Conservation (phyloP, 2,888 invertebrate genomes). For the Therioaphis trifolii region DNA sequence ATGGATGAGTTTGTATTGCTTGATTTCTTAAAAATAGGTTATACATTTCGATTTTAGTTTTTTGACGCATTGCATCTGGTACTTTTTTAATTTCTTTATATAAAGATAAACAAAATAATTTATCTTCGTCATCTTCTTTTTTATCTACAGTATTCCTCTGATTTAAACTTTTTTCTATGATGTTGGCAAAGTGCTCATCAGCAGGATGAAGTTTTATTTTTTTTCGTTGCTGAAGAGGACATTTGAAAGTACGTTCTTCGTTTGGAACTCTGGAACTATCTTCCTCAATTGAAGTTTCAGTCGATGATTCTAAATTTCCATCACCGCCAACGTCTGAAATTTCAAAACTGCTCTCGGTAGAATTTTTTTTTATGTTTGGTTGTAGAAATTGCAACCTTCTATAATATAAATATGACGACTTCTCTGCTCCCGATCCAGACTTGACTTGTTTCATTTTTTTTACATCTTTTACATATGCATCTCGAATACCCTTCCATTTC, state of each 20-base stretch:
- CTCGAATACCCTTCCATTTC: constrained; percentile 21
- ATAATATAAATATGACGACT: constrained; percentile 33
- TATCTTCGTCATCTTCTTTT: constrained; percentile 10
- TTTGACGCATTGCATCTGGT: too few species aligned
- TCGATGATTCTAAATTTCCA: too few species aligned
- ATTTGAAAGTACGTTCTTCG: too few species aligned
- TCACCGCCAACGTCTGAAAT: too few species aligned
- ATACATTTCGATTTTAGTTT: too few species aligned
- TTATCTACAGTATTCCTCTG: background rate
- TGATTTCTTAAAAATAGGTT: too few species aligned
- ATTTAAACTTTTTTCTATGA: too few species aligned
- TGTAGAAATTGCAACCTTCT: constrained; percentile 24
- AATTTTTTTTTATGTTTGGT: constrained; percentile 1
- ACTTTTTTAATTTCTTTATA: constrained; percentile 33
- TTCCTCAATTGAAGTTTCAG: too few species aligned
- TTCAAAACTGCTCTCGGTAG: too few species aligned
- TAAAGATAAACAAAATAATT: constrained; percentile 18
- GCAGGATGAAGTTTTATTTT: constrained; percentile 31
- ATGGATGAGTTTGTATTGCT: background rate
- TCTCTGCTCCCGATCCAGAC: constrained; percentile 28
- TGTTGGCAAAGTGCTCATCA: too few species aligned
- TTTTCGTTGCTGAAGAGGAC: constrained; percentile 14
- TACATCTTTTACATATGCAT: too few species aligned
- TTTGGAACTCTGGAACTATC: constrained; percentile 18
- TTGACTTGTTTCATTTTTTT: constrained; percentile 33